Percentiles rank a stretch among this genome's conserved stretches.
Evolutionary conservation across 2,113 vertebrate species (phyloP).

Genomic region (Psittacara wagleri): DNA sequence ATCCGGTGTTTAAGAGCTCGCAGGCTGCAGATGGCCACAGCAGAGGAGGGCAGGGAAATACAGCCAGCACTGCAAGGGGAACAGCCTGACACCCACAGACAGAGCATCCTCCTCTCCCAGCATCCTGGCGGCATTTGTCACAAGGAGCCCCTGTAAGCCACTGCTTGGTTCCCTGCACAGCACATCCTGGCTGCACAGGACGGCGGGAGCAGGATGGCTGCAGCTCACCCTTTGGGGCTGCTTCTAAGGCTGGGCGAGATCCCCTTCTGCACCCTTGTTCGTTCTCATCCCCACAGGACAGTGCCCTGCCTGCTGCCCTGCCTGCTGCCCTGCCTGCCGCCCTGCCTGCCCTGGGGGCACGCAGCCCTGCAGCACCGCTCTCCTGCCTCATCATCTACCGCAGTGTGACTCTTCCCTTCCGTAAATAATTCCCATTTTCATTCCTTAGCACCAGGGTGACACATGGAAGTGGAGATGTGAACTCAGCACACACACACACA

Average conservation of each 20-base stretch:
- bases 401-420: not conserved
- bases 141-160: not conserved
- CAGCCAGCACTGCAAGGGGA: too few relatives aligned
- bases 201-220: not conserved
- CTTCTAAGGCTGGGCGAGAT: not conserved
- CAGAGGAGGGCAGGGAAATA: not conserved
- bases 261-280: not conserved
- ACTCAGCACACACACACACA: conserved; percentile 3
- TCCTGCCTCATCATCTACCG: not conserved
- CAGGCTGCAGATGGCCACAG: not conserved
- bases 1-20: not conserved
- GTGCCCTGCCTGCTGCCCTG: not conserved
- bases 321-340: not conserved
- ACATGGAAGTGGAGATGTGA: conserved; percentile 27
- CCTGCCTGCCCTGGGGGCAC: not conserved
- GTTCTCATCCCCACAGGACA: not conserved
- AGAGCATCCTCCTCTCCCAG: not conserved
- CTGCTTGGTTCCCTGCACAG: not conserved
- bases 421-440: not conserved
- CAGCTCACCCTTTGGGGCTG: not conserved
- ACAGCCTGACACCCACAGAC: not conserved
- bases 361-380: not conserved
- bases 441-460: not conserved
- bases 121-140: rapidly evolving
- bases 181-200: rapidly evolving